A percentile compares a stretch with the other conserved stretches of the same genome.
phyloP scores from a whole-genome alignment of 2,797 vertebrate genomes.

The Microcaecilia unicolor region DNA sequence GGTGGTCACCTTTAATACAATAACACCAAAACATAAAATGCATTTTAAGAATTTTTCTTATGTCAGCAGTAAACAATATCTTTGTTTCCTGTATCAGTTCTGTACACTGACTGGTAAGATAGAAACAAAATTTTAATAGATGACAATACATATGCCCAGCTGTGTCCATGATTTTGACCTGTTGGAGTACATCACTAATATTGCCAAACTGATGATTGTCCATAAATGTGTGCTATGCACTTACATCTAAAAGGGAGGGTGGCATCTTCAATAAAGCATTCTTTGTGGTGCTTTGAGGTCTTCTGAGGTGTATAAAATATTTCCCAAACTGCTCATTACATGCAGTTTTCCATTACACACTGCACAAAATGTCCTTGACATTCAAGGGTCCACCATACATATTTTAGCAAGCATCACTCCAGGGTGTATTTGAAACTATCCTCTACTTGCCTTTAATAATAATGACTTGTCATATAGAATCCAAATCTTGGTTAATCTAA shows the following conservation, averaged over 20 bases:
- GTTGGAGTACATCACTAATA: not conserved
- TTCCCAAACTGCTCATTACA: conserved; percentile 56
- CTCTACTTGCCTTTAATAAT: conserved; percentile 69
- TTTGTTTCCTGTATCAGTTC: too few relatives aligned
- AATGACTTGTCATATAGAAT: conserved; percentile 66
- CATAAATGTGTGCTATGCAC: conserved; percentile 42
- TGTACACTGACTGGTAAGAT: not conserved
- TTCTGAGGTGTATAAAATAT: conserved; percentile 47
- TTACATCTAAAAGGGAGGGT: conserved; percentile 16
- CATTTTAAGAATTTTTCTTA: too few relatives aligned
- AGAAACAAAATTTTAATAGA: not conserved
- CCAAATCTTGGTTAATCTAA: conserved; percentile 59
- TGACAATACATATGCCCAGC: too few relatives aligned
- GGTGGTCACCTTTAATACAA: too few relatives aligned
- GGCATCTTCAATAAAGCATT: conserved; percentile 47
- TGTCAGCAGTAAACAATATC: too few relatives aligned
- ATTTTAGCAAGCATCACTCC: conserved; percentile 62
- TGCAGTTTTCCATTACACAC: conserved; percentile 45
- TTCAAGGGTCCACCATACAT: conserved; percentile 53
- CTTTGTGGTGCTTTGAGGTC: conserved; percentile 46
- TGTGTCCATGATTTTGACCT: too few relatives aligned
- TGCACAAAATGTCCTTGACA: conserved; percentile 63
- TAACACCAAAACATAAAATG: too few relatives aligned
- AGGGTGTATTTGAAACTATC: conserved; percentile 64
- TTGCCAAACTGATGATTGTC: conserved; percentile 17